Evolutionary conservation across 2,113 vertebrate genomes (phyloP).

Genomic region (Camelus bactrianus): DNA sequence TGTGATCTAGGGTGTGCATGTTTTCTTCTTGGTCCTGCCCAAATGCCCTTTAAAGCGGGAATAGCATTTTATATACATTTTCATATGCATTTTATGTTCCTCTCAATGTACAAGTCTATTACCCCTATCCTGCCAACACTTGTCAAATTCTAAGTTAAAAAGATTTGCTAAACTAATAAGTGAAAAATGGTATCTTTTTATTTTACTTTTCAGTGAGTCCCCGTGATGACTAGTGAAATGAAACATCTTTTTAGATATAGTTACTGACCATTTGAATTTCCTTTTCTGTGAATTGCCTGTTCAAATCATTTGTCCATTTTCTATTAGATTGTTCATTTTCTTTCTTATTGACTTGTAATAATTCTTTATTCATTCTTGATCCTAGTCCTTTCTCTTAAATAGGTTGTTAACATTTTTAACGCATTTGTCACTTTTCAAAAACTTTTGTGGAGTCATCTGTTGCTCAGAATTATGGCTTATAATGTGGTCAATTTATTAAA

Average conservation of each 20-base stretch:
- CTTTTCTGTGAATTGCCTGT: constrained; percentile 15
- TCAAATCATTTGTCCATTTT: not conserved
- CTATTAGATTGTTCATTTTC: not conserved
- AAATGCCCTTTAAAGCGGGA: not conserved
- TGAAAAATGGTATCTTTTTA: not conserved
- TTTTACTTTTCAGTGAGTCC: not conserved
- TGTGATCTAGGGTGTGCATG: not conserved
- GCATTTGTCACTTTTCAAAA: not conserved
- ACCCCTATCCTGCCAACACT: not conserved
- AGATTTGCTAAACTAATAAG: not conserved
- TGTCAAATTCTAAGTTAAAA: not conserved
- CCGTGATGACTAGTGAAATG: not conserved
- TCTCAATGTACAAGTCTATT: not conserved
- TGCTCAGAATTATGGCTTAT: not conserved
- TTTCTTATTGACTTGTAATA: not conserved
- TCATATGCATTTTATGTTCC: not conserved
- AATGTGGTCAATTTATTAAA: not conserved
- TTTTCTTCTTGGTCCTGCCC: not conserved
- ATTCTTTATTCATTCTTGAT: constrained; percentile 28
- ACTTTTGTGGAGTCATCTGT: not conserved
- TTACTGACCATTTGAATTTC: not conserved
- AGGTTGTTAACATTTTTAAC: not conserved
- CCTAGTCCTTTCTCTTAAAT: not conserved
- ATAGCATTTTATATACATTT: not conserved
- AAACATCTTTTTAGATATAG: not conserved